Conservation (phyloP, 1,140 invertebrate genomes). For the Holotrichia oblita region DNA sequence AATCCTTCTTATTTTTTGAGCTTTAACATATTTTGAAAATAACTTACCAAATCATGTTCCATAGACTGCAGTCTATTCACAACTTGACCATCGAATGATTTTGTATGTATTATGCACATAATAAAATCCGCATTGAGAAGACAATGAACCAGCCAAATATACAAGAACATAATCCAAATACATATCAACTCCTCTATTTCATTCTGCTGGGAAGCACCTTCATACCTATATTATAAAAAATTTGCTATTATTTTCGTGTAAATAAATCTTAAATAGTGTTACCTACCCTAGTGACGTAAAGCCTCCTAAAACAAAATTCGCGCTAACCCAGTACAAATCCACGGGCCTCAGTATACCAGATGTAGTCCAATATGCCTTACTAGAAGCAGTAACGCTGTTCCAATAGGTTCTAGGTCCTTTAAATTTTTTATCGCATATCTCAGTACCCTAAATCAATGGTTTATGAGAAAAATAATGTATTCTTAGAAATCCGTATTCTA, state of each 20-base stretch:
- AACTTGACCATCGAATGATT: conserved; percentile 18
- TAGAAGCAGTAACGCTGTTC: neutral
- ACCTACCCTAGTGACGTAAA: conserved; percentile 22
- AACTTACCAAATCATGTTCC: conserved; percentile 20
- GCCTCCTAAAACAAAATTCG: conserved; percentile 16
- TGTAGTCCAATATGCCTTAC: neutral
- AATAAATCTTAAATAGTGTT: neutral
- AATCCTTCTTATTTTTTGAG: too few relatives aligned
- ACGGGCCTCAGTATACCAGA: neutral
- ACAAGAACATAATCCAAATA: conserved; percentile 6
- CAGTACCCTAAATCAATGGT: neutral
- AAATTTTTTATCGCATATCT: conserved; percentile 1
- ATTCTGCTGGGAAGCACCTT: neutral
- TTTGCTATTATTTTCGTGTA: neutral
- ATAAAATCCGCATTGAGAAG: neutral
- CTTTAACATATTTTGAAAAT: too few relatives aligned
- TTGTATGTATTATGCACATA: neutral
- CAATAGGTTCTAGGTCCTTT: neutral
- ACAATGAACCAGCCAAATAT: neutral
- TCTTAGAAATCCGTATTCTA: too few relatives aligned
- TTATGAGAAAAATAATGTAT: too few relatives aligned
- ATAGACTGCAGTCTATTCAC: neutral
- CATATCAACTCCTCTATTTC: neutral
- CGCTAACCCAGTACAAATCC: neutral
- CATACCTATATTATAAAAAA: neutral